Evolutionary conservation across 37 sponge, comb jelly and placozoan species (phyloP), one percentile per base, ranked within the genome.

Genomic region (Theonella swinhoei): DNA sequence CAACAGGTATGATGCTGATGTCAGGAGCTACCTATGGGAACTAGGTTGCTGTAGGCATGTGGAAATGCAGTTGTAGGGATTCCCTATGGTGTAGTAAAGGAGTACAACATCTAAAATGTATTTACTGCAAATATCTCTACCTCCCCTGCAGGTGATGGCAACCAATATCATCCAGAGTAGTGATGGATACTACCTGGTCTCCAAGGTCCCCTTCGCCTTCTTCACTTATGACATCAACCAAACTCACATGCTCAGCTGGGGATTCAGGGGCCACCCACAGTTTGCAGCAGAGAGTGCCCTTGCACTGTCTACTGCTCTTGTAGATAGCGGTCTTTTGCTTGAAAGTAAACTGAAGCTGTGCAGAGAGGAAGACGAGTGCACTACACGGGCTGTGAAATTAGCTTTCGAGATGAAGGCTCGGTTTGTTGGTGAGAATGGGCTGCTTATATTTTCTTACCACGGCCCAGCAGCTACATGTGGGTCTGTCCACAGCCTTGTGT

Each of bases 371-470:
- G 81, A 68, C n/a, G 24, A 64, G 2, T 90, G 86, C 42, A 90
- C 70, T 2, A 41, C 54, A 4, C 64, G 82, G 9, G 93, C 86
- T 1, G 78, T 93, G 47, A 76, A 79, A 32, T 41, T 29, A 22
- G 34, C 75, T 14, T 85, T 93, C 37, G 76, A 80, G 37, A 67
- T 83, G 39, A 20, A 62, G 20, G 94, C 94, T 14, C 38, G 65
- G 20, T 67, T 43, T 54, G 94, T 89, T 4, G 84, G 86, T 1
- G 54, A 61, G 1, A 62, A 80, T n/a, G 90, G 90, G 14, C 62
- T 93, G n/a, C 80, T 89, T 41, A 54, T 93, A 1, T 89, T 89
- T 67, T 47, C 54, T 14, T 47, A 47, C 14, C 54, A 47, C 14
- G 54, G 54, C 14, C 54, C 54, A 17, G 54, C 7, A 14, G 14